Evolutionary conservation across 2,888 invertebrate genomes (phyloP), one percentile per base, ranked within the genome.

Genomic region (Eumacrocentrus americanus): DNA sequence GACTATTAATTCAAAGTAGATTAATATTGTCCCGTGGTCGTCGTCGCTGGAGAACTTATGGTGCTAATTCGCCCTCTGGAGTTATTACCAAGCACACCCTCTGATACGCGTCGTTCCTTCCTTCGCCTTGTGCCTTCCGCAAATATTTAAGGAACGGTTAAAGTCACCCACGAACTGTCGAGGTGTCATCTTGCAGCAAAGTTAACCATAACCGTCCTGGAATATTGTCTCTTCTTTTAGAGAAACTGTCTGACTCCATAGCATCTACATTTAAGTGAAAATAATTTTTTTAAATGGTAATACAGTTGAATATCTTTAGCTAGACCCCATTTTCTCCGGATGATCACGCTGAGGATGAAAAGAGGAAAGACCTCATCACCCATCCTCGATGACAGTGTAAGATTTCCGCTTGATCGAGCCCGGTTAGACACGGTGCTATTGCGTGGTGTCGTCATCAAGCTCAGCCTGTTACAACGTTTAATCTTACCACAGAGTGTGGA

Each of bases 11-110:
- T 80, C 74, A 77, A 75, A 78, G 78, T 79, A 79, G 78, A 79
- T 80, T 80, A 80, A 80, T 80, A 80, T 80, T 79, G 77, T 79
- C 74, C 74, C 74, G 74, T 66, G 72, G 78, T 77, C 77, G 59
- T 60, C 60, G 54, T 55, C 60, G 70, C 71, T 70, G 72, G 70
- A 67, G 71, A 77, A 79, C 78, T 79, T 79, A 79, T 77, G 79
- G 77, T 71, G 79, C 79, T 78, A 80, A 80, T 80, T 80, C 78
- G 73, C 68, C 72, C 67, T 78, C 70, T 70, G 71, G 75, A 75
- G 73, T 74, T 72, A 61, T 58, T 59, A 72, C 70, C 70, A 71
- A 44, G 29, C 53, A 16, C 44, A 54, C 54, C 54, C 54, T 54
- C 54, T 54, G 53, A 53, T 40, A 18, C 44, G 29, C 67, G 64